These are phyloP conservation scores for Haemorhous mexicanus DNA, from an alignment of 2,113 vertebrate species.

Conservation along the genomic window DNA sequence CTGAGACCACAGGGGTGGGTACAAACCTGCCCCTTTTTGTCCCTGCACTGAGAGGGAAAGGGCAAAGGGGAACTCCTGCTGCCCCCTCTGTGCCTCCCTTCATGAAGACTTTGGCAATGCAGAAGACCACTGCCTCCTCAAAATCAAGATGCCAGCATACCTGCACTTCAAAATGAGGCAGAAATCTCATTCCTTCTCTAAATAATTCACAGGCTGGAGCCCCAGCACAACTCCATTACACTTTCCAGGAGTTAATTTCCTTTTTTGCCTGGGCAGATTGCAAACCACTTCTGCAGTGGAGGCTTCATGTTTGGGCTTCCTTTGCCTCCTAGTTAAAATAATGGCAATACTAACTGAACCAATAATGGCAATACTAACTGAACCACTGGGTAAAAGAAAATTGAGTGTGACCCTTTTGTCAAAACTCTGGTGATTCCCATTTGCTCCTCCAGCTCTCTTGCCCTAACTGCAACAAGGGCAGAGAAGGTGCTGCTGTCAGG, in stretches of 20 bases:
- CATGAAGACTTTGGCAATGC: fast-evolving
- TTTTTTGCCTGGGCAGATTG: neutral
- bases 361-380: neutral
- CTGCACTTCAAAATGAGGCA: neutral
- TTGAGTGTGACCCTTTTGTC: neutral
- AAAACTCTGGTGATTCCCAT: neutral
- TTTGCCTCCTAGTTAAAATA: neutral
- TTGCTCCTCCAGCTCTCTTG: neutral
- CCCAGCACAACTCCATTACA: neutral
- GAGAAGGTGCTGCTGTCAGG: neutral
- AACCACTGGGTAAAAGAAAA: neutral
- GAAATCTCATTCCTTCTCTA: neutral
- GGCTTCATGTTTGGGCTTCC: neutral
- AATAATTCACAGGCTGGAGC: neutral
- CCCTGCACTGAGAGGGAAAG: fast-evolving
- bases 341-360: neutral
- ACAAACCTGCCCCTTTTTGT: neutral
- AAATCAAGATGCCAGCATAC: neutral
- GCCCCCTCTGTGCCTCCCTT: neutral
- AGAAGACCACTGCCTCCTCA: neutral
- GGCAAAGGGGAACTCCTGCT: neutral
- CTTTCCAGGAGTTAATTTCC: neutral
- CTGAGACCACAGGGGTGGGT: fast-evolving
- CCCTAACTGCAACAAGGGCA: neutral
- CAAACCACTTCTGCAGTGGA: neutral